Conservation (phyloP, 2,113 vertebrate species). For the Eidolon helvum region DNA sequence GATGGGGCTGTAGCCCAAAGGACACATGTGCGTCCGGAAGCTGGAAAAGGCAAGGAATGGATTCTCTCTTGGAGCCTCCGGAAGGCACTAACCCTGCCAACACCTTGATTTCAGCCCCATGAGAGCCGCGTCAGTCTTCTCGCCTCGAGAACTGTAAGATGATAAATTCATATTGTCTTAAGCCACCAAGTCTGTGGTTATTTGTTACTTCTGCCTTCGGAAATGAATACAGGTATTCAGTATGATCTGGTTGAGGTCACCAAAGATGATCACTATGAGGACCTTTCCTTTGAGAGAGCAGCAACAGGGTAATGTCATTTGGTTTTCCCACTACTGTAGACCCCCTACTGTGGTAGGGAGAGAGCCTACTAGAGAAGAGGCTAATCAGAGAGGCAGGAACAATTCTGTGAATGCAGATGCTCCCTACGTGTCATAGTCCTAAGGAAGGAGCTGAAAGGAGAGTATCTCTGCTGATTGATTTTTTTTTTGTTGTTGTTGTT, state of each 20-base stretch:
- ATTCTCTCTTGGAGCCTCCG: neutral
- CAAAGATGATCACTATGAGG: no score
- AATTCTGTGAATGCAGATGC: neutral
- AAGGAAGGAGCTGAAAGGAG: neutral
- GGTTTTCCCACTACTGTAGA: neutral
- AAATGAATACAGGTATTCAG: neutral
- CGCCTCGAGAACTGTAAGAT: neutral
- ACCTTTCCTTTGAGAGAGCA: neutral
- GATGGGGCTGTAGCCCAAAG: neutral
- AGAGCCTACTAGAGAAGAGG: neutral
- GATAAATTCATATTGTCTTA: neutral
- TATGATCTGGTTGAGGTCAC: neutral
- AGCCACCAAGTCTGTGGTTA: neutral
- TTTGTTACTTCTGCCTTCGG: neutral
- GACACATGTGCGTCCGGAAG: neutral
- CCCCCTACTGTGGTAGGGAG: neutral
- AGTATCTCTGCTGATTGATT: neutral
- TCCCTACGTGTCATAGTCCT: neutral
- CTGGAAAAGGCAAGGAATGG: neutral
- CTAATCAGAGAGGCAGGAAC: neutral
- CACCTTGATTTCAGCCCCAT: no score
- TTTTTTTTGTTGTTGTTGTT: neutral
- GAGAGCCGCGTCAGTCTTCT: neutral
- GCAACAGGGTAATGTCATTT: neutral
- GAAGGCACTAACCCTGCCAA: neutral